These are phyloP conservation scores for Alouatta palliata DNA, from an alignment of 2,113 vertebrate species.

Conservation along the genomic window DNA sequence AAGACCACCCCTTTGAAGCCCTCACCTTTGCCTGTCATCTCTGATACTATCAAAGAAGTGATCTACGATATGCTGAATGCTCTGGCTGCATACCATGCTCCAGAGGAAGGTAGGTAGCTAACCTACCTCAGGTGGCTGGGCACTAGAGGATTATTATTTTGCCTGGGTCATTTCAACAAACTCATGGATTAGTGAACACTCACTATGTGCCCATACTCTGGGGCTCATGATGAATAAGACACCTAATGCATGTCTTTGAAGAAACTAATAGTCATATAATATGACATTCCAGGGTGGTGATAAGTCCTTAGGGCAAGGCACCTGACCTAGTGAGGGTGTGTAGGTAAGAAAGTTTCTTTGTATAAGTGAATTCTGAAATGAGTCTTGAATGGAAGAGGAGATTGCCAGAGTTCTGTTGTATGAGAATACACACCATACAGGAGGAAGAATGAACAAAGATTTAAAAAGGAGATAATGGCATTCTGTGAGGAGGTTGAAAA, in stretches of 20 bases:
- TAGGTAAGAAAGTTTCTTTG: not conserved
- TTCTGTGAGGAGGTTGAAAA: not conserved
- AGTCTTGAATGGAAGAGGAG: not conserved
- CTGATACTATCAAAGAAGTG: slow-evolving; percentile 94
- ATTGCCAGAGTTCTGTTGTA: not conserved
- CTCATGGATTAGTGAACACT: slow-evolving; percentile 2
- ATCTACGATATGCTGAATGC: slow-evolving; percentile 97
- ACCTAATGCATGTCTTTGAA: not conserved
- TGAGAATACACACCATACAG: not conserved
- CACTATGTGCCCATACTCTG: not conserved
- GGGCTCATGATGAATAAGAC: not conserved
- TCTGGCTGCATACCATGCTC: slow-evolving; percentile 95
- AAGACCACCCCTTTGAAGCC: slow-evolving; percentile 96
- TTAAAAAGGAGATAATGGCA: not conserved
- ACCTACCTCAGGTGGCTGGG: not conserved
- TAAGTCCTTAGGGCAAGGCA: not conserved
- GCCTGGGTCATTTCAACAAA: not conserved
- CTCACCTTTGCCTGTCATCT: slow-evolving; percentile 91
- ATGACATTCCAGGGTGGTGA: not conserved
- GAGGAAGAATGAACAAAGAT: not conserved
- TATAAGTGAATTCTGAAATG: not conserved
- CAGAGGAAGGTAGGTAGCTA: slow-evolving; percentile 89
- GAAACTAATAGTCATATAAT: not conserved
- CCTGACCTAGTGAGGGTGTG: not conserved
- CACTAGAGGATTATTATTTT: not conserved